phyloP scores from a whole-genome alignment of 2,888 invertebrate species.

The Tineola bisselliella region DNA sequence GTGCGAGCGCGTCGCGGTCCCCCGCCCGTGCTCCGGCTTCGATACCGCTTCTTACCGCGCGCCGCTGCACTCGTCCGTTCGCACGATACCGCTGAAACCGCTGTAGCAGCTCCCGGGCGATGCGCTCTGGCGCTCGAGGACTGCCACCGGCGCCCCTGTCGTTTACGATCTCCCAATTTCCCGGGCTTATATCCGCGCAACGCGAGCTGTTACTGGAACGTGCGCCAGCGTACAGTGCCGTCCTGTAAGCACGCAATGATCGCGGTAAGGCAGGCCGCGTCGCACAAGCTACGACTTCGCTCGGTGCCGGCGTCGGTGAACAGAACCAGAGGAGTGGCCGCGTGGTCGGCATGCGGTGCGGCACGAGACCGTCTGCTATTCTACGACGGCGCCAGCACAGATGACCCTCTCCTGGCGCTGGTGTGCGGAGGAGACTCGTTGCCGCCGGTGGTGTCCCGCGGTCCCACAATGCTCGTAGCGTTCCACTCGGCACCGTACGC shows the following conservation, averaged over 20 bases:
- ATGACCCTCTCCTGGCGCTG: slow-evolving; percentile 84
- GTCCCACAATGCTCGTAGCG: slow-evolving; percentile 86
- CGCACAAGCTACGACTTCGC: slow-evolving; percentile 79
- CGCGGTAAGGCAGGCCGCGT: slow-evolving; percentile 80
- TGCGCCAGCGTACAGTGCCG: slow-evolving; percentile 85
- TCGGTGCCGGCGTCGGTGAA: slow-evolving; percentile 40
- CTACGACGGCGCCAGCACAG: slow-evolving; percentile 84
- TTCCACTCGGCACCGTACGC: slow-evolving; percentile 88
- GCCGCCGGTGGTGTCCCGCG: slow-evolving; percentile 75
- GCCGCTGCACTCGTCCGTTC: slow-evolving; percentile 83
- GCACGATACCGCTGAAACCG: slow-evolving; percentile 81
- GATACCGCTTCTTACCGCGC: slow-evolving; percentile 84
- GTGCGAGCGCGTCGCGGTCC: slow-evolving; percentile 76
- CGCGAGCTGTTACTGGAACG: slow-evolving; percentile 90
- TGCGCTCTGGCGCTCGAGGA: slow-evolving; percentile 87
- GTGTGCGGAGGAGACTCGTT: slow-evolving; percentile 91
- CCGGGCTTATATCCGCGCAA: slow-evolving; percentile 87
- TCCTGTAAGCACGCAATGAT: slow-evolving; percentile 93
- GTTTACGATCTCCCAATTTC: slow-evolving; percentile 90
- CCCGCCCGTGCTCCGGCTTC: slow-evolving; percentile 81
- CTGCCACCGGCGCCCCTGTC: slow-evolving; percentile 84
- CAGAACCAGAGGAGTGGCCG: slow-evolving; percentile 69
- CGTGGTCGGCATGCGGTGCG: slow-evolving; percentile 85
- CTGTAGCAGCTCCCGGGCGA: slow-evolving; percentile 84
- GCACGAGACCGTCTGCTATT: slow-evolving; percentile 86